Evolutionary conservation across 1,140 invertebrate species (phyloP), one percentile per base, ranked within the genome.

Genomic region (Drosophila pruinosa): DNA sequence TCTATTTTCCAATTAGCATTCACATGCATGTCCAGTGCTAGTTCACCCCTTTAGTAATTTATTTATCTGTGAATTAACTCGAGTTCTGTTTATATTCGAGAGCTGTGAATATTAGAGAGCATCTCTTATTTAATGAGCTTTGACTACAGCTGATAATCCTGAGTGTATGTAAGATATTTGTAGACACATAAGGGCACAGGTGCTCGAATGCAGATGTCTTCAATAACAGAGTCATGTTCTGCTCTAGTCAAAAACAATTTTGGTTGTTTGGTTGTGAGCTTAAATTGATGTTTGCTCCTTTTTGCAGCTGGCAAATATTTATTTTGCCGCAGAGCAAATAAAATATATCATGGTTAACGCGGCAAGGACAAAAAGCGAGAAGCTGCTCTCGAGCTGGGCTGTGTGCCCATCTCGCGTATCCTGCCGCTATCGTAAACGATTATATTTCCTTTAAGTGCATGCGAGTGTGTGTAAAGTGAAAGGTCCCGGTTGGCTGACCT

Each of bases 251-350:
- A 64, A 48, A 71, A 75, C 62, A 74, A 61, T 70, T 75, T 75
- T 75, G 72, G 65, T 77, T 77, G 75, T 65, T 59, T 77, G 65
- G 47, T 38, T 52, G 19, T 17, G 52, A 71, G 63, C 61, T 75
- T 75, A 77, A 77, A 77, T 77, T 77, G 75, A 70, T 77, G 72
- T 77, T 77, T 77, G 72, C 61, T 67, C 75, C 67, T 77, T n/a
- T 75, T 75, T 61, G 59, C 72, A 71, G 53, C 72, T 71, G 75
- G 67, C 59, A 75, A 77, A 77, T 77, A 77, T 77, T 71, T 75
- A 75, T 75, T 63, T 58, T 71, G 50, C 67, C 59, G 50, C 72
- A 75, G 38, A 41, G 59, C 67, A 75, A 75, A 77, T 71, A 71
- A 71, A 65, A 76, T 76, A 76, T 76, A 71, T 75, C 72, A 75